phyloP scores from a whole-genome alignment of 2,113 vertebrate species.

The Etheostoma spectabile region DNA sequence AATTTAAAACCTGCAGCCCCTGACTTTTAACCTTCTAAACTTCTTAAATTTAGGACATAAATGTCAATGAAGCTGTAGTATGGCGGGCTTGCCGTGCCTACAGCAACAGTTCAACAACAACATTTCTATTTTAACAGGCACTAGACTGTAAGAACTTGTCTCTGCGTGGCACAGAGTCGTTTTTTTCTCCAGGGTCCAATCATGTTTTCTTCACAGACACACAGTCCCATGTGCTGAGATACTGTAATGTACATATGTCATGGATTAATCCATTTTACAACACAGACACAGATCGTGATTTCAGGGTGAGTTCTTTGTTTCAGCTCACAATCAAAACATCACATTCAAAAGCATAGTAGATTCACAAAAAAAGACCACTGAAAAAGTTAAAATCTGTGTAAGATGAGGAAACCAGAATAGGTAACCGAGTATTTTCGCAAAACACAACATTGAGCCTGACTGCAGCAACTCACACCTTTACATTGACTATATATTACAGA shows the following conservation, averaged over 20 bases:
- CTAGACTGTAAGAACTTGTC: slow-evolving; percentile 13
- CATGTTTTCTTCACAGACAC: neutral
- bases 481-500: neutral
- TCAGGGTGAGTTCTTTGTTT: slow-evolving; percentile 22
- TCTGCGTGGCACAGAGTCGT: slow-evolving; percentile 4
- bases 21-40: neutral
- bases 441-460: slow-evolving; percentile 23
- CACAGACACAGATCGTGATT: slow-evolving; percentile 19
- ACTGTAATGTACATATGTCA: neutral
- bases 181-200: slow-evolving; percentile 10
- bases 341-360: slow-evolving; percentile 44
- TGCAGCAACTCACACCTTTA: slow-evolving; percentile 8
- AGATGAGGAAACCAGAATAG: slow-evolving; percentile 17
- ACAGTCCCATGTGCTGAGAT: slow-evolving; percentile 1
- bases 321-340: slow-evolving; percentile 26
- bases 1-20: neutral
- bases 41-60: neutral
- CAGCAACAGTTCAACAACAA: neutral
- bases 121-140: slow-evolving; percentile 36
- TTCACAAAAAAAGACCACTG: slow-evolving; percentile 34
- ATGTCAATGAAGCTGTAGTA: neutral
- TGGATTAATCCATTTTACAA: slow-evolving; percentile 24
- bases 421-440: slow-evolving; percentile 12
- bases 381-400: slow-evolving; percentile 42
- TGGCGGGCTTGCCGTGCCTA: neutral